A percentile compares a stretch with the other conserved stretches of the same genome.
Evolutionary conservation across 2,113 vertebrate species (phyloP).

Genomic region (Garra rufa): DNA sequence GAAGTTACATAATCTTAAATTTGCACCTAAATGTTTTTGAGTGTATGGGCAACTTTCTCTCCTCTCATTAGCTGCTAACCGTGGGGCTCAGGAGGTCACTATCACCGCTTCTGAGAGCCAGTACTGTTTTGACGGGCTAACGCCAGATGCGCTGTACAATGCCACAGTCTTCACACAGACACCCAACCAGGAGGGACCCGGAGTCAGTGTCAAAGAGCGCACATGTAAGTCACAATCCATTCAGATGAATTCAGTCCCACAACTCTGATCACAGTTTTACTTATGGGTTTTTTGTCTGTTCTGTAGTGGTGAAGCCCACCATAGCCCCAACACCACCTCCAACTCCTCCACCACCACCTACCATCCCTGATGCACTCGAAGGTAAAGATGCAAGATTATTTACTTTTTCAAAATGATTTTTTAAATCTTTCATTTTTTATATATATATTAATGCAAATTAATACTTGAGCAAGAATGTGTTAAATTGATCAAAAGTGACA

Average conservation of each 20-base stretch:
- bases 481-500: too few relatives aligned
- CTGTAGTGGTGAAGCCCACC: slow-evolving; percentile 90
- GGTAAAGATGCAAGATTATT: slow-evolving; percentile 75
- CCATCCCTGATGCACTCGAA: slow-evolving; percentile 89
- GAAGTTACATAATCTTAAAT: too few relatives aligned
- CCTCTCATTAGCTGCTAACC: slow-evolving; percentile 65
- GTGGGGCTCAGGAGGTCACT: slow-evolving; percentile 91
- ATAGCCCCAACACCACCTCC: slow-evolving; percentile 88
- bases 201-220: slow-evolving; percentile 85
- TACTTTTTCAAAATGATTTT: background rate
- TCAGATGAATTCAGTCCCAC: slow-evolving; percentile 14
- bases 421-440: too few relatives aligned
- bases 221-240: slow-evolving; percentile 79
- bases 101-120: slow-evolving; percentile 86
- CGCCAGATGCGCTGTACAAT: slow-evolving; percentile 87
- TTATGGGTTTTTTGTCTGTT: slow-evolving; percentile 9
- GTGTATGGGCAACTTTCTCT: background rate
- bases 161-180: slow-evolving; percentile 92
- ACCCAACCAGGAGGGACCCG: slow-evolving; percentile 92
- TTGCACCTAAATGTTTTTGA: too few relatives aligned
- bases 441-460: too few relatives aligned
- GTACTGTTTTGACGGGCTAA: slow-evolving; percentile 89
- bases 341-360: slow-evolving; percentile 86
- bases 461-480: too few relatives aligned
- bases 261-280: background rate